Percentiles rank a stretch among this genome's conserved stretches.
These are phyloP conservation scores for Nasua narica DNA, from an alignment of 2,797 vertebrate species.

Conservation along the genomic window DNA sequence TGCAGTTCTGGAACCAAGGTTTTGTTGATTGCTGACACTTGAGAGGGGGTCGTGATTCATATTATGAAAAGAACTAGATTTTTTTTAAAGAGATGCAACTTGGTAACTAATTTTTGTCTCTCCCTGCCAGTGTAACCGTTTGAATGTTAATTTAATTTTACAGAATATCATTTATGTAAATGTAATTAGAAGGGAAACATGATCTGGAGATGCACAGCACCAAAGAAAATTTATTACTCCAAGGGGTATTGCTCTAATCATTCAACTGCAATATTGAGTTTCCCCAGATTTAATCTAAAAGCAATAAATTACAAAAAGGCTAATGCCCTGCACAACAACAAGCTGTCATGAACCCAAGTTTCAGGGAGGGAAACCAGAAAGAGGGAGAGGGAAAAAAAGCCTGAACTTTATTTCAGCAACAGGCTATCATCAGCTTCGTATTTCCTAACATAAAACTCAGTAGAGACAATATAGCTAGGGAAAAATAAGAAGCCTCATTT, in stretches of 20 bases:
- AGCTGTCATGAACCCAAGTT: conserved; percentile 86
- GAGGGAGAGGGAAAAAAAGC: conserved; percentile 30
- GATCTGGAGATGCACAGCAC: conserved; percentile 91
- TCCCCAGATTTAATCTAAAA: conserved; percentile 97
- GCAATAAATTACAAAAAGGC: conserved; percentile 96
- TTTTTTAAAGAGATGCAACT: conserved; percentile 82
- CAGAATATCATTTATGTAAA: conserved; percentile 99
- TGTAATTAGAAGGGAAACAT: conserved; percentile 98
- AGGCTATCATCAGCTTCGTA: conserved; percentile 80
- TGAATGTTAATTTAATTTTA: conserved; percentile 94
- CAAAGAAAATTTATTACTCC: conserved; percentile 96
- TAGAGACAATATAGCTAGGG: conserved; percentile 65
- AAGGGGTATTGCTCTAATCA: conserved; percentile 95
- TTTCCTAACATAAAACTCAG: conserved; percentile 81
- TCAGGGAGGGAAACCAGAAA: conserved; percentile 74
- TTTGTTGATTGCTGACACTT: conserved; percentile 74
- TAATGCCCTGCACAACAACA: conserved; percentile 88
- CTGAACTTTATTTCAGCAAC: conserved; percentile 85
- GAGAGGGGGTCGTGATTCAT: conserved; percentile 76
- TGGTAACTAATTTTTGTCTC: conserved; percentile 88
- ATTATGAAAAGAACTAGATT: conserved; percentile 76
- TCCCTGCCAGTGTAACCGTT: conserved; percentile 87
- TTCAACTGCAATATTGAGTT: conserved; percentile 99
- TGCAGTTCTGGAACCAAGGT: conserved; percentile 47
- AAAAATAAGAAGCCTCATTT: conserved; percentile 69